These are phyloP conservation scores for Triplophysa dalaica DNA, from an alignment of 2,113 vertebrate species.

Conservation along the genomic window DNA sequence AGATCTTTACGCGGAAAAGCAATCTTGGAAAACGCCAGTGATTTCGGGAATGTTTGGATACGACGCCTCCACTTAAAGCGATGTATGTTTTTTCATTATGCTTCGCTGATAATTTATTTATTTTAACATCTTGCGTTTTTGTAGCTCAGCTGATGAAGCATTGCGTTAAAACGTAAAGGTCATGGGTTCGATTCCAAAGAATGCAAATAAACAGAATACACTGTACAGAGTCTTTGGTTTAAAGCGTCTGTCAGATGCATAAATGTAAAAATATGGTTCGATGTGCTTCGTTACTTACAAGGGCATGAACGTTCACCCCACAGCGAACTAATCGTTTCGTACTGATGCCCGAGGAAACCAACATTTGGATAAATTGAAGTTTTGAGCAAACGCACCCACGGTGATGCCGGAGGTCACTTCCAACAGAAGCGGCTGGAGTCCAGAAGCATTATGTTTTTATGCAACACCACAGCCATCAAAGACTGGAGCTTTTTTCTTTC, in stretches of 20 bases:
- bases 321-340: background rate
- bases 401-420: constrained; percentile 32
- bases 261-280: too few relatives aligned
- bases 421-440: constrained; percentile 8
- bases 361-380: constrained; percentile 10
- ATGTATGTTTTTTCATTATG: background rate
- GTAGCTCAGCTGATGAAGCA: too few relatives aligned
- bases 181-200: too few relatives aligned
- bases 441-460: constrained; percentile 78
- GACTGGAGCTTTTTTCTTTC: constrained; percentile 86
- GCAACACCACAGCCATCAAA: constrained; percentile 85
- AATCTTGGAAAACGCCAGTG: background rate
- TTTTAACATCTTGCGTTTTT: too few relatives aligned
- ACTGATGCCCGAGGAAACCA: background rate
- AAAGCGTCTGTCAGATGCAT: too few relatives aligned
- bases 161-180: too few relatives aligned
- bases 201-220: too few relatives aligned
- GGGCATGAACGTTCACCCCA: background rate
- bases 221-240: too few relatives aligned
- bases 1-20: background rate
- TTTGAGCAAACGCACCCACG: constrained; percentile 16
- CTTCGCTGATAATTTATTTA: background rate
- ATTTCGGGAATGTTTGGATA: background rate
- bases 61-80: background rate
- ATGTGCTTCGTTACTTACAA: background rate